Conservation (phyloP, 2,888 invertebrate genomes). For the Cephus sareptanus region DNA sequence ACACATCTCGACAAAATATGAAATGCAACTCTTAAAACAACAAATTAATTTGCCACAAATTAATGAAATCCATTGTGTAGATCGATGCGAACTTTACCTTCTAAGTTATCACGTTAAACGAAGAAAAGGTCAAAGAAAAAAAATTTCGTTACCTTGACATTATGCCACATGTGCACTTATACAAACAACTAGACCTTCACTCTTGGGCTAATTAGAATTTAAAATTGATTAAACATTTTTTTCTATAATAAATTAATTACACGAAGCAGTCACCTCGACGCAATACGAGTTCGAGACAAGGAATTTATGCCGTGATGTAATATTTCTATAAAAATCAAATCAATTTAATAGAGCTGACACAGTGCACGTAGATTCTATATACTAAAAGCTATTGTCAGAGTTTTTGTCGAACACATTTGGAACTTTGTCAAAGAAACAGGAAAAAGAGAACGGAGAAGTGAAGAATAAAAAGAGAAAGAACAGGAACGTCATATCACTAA, state of each 20-base stretch:
- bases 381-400: too few species aligned
- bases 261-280: not conserved
- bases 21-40: conserved; percentile 14
- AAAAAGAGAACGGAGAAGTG: not conserved
- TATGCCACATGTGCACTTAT: too few species aligned
- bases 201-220: too few species aligned
- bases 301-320: not conserved
- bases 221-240: too few species aligned
- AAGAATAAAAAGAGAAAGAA: not conserved
- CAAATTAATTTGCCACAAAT: conserved; percentile 17
- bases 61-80: conserved; percentile 5
- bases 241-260: not conserved
- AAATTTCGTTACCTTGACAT: not conserved
- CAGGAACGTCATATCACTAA: not conserved
- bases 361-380: too few species aligned
- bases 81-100: not conserved
- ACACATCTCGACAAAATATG: conserved; percentile 17
- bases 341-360: too few species aligned
- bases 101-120: not conserved
- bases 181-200: too few species aligned
- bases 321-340: not conserved
- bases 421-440: not conserved
- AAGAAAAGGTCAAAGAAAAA: not conserved
- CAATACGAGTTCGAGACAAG: too few species aligned
- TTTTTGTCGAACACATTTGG: not conserved